phyloP scores from a whole-genome alignment of 2,113 vertebrate species.

The Meriones unguiculatus region DNA sequence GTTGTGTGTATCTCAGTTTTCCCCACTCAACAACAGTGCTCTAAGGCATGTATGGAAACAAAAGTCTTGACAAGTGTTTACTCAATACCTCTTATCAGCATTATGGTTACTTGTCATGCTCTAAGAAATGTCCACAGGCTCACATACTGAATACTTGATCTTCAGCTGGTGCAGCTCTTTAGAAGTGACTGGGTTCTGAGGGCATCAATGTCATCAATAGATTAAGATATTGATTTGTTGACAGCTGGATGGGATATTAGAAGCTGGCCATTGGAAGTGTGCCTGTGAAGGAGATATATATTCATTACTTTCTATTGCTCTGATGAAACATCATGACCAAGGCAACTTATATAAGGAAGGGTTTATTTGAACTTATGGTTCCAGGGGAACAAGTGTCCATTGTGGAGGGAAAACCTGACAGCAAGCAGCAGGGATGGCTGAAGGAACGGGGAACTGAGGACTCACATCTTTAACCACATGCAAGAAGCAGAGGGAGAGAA shows the following conservation, averaged over 20 bases:
- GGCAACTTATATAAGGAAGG: not conserved
- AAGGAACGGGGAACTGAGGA: not conserved
- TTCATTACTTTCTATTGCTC: not conserved
- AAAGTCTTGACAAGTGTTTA: not conserved
- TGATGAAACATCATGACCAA: not conserved
- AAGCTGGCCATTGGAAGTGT: not conserved
- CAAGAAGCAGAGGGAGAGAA: not conserved
- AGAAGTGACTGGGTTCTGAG: not conserved
- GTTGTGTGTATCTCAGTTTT: not conserved
- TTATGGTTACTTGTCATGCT: not conserved
- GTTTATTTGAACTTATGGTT: not conserved
- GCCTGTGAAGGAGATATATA: not conserved
- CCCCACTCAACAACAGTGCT: not conserved
- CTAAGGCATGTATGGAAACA: not conserved
- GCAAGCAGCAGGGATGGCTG: not conserved
- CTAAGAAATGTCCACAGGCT: not conserved
- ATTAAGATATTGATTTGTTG: not conserved
- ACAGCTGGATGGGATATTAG: not conserved
- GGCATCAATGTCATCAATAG: not conserved
- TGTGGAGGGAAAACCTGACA: not conserved
- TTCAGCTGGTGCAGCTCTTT: not conserved
- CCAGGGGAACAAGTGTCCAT: not conserved
- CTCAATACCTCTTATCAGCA: not conserved
- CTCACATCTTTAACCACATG: not conserved
- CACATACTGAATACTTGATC: not conserved